Conservation (phyloP, 2,797 vertebrate genomes). For the Allobates femoralis region DNA sequence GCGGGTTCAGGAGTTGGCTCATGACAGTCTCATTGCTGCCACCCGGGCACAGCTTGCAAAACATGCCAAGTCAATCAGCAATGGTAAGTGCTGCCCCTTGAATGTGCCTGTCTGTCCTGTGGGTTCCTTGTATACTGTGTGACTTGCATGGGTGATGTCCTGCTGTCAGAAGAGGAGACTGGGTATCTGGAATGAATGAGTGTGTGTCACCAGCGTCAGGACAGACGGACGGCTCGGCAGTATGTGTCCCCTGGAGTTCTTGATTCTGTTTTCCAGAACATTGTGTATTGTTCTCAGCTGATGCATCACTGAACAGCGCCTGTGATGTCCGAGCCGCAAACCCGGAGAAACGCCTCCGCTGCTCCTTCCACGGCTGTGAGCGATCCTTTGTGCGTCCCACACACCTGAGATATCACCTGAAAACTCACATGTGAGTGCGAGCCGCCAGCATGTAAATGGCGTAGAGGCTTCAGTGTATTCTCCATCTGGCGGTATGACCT, state of each 20-base stretch:
- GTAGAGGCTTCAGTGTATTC: not conserved
- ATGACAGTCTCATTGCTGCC: conserved; percentile 97
- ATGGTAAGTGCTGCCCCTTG: conserved; percentile 73
- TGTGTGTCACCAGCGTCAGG: not conserved
- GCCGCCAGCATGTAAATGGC: not conserved
- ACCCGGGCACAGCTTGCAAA: conserved; percentile 94
- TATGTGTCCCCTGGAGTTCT: not conserved
- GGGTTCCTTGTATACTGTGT: not conserved
- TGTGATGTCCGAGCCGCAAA: conserved; percentile 83
- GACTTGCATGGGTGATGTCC: not conserved
- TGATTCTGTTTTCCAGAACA: not conserved
- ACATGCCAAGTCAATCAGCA: conserved; percentile 88
- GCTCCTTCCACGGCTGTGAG: conserved; percentile 93
- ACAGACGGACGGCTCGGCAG: not conserved
- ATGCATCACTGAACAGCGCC: conserved; percentile 84
- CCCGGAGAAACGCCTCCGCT: conserved; percentile 89
- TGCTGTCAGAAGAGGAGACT: too few species aligned
- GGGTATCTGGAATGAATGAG: too few species aligned
- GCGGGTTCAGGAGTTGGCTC: conserved; percentile 95
- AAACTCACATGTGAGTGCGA: conserved; percentile 89
- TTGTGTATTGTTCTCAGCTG: conserved; percentile 76
- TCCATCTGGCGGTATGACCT: not conserved
- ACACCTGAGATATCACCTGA: conserved; percentile 97
- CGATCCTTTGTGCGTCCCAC: conserved; percentile 96
- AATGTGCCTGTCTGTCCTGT: not conserved